phyloP scores from a whole-genome alignment of 2,113 vertebrate genomes.

The Saimiri boliviensis region DNA sequence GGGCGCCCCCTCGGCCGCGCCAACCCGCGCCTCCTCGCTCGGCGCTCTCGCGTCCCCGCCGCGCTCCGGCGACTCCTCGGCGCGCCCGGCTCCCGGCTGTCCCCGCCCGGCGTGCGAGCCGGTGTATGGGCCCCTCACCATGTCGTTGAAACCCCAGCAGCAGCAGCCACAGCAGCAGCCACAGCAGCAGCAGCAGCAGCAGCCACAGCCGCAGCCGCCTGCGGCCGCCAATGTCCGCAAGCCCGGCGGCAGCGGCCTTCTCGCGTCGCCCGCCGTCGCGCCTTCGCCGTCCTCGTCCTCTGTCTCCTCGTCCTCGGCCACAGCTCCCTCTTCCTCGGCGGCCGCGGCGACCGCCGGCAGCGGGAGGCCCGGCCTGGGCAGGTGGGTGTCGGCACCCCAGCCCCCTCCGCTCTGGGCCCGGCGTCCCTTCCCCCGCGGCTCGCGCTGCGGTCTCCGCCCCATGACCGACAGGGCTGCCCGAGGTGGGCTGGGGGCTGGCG shows the following conservation, averaged over 20 bases:
- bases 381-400: conserved; percentile 87
- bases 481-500: conserved; percentile 13
- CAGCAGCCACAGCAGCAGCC: background rate
- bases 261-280: conserved; percentile 81
- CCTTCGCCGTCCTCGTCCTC: conserved; percentile 81
- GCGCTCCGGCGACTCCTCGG: conserved; percentile 59
- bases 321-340: conserved; percentile 75
- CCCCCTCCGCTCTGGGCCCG: conserved; percentile 77
- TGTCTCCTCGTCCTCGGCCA: conserved; percentile 82
- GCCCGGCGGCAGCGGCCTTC: conserved; percentile 67
- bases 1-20: conserved; percentile 36
- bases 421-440: conserved; percentile 75
- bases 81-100: conserved; percentile 65
- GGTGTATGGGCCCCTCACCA: conserved; percentile 91
- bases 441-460: conserved; percentile 51
- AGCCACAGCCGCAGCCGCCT: conserved; percentile 77
- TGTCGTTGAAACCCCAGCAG: conserved; percentile 91
- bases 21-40: conserved; percentile 54
- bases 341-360: conserved; percentile 85
- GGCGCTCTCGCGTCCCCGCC: conserved; percentile 67
- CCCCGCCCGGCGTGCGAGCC: conserved; percentile 76
- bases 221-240: conserved; percentile 73
- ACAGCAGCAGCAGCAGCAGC: too few relatives aligned
- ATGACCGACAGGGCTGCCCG: background rate
- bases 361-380: conserved; percentile 91